These are phyloP conservation scores for Masnerella sp. DNA, from an alignment of 2,888 invertebrate species.

Conservation along the genomic window DNA sequence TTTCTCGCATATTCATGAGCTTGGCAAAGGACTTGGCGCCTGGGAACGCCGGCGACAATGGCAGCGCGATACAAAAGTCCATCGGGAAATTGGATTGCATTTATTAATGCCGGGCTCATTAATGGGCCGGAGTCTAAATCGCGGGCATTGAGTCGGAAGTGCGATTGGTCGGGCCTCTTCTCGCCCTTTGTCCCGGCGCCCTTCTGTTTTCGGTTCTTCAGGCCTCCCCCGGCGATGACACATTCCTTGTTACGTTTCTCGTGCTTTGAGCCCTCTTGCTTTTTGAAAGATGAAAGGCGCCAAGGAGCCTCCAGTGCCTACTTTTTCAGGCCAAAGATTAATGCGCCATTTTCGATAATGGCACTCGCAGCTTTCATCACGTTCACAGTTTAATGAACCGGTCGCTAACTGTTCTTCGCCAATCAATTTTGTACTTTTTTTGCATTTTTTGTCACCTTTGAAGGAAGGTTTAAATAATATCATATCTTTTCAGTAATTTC, in stretches of 20 bases:
- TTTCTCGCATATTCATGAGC: conserved; percentile 29
- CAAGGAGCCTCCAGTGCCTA: conserved; percentile 28
- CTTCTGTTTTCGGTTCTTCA: conserved; percentile 52
- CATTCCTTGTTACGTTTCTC: conserved; percentile 60
- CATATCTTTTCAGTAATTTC: too few species aligned
- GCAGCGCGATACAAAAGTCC: conserved; percentile 26
- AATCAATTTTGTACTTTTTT: too few species aligned
- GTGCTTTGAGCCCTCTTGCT: conserved; percentile 50
- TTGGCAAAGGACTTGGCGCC: conserved; percentile 30
- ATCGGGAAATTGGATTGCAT: conserved; percentile 47
- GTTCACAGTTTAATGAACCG: conserved; percentile 39
- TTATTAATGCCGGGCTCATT: conserved; percentile 54
- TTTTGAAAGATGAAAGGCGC: conserved; percentile 55
- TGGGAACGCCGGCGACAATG: conserved; percentile 23
- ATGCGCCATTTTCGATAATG: conserved; percentile 51
- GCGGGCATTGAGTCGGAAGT: conserved; percentile 55
- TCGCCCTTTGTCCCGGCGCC: conserved; percentile 51
- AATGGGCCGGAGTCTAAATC: conserved; percentile 42
- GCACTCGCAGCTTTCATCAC: conserved; percentile 32
- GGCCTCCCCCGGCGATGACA: conserved; percentile 48
- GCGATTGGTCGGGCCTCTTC: conserved; percentile 44
- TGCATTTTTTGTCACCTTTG: too few species aligned
- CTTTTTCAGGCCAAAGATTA: conserved; percentile 53
- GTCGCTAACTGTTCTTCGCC: conserved; percentile 8
- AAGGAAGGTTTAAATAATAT: too few species aligned